Base-by-base conservation (phyloP, 2,113 vertebrate genomes). In the Xiphorhynchus elegans region DNA sequence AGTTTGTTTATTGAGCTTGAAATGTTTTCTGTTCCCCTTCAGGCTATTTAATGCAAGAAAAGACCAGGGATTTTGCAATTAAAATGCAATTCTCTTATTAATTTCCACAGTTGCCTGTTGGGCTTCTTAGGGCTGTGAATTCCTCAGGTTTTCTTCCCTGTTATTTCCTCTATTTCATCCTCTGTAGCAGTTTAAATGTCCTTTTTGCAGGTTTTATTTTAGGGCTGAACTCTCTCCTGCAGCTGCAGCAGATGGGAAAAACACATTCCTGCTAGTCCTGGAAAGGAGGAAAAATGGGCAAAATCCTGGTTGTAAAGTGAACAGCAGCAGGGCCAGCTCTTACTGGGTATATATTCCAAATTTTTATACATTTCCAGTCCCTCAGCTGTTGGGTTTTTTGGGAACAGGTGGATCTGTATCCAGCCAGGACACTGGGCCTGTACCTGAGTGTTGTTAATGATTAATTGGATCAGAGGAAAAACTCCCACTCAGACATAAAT, bases 311-410 rank as follows among this genome's bases (percentile, higher is more conserved):
- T 83, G 52, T 56, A 6, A 53, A 49, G 42, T 4, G 37, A 72
- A 10, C 17, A 17, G 52, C 28, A 19, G 60, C 29, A 3, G 18
- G 29, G 6, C 52, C 40, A 11, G 21, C 67, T 58, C 53, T 26
- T 24, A 11, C 18, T 39, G 31, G 11, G 35, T 15, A 18, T 11
- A 0, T 59, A 60, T 74, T 59, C 37, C 24, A 29, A 20, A 6
- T 37, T 35, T 69, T 35, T 69, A 16, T 29, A 6, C 7, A 4
- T 50, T 74, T 44, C 10, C 46, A 21, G 23, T 55, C 79, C 39
- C 18, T 35, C 46, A 60, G 19, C 19, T 0, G 0, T 15, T 80
- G 18, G 5, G 6, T 1, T 8, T 8, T 87, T 28, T 2, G 59
- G 26, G n/a, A 56, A 8, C 42, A 42, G 66, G 47, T 42, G 8